phyloP scores from a whole-genome alignment of 2,113 vertebrate genomes.

The Pungitius pungitius region DNA sequence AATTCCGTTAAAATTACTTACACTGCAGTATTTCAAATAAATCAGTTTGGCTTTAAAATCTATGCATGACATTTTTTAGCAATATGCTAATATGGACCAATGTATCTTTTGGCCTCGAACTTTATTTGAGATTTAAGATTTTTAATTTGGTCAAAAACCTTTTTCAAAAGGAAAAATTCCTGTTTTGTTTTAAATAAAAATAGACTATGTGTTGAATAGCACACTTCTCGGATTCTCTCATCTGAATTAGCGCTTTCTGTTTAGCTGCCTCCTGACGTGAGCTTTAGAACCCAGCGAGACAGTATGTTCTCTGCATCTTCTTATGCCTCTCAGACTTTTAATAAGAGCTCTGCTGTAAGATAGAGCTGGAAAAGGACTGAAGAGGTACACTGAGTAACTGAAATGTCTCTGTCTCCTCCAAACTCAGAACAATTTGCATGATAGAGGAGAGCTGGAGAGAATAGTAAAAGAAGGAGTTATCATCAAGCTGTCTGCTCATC shows the following conservation, averaged over 20 bases:
- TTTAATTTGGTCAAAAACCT: neutral
- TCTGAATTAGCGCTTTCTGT: neutral
- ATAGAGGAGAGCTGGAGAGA: neutral
- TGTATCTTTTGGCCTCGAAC: neutral
- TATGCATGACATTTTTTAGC: no score
- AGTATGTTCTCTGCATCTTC: neutral
- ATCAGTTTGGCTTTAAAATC: no score
- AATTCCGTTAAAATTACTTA: no score
- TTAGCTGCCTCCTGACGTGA: neutral
- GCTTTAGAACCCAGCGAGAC: neutral
- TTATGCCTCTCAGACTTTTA: neutral
- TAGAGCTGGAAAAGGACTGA: neutral
- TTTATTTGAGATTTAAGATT: neutral
- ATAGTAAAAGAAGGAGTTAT: neutral
- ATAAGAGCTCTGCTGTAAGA: neutral
- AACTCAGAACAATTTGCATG: conserved; percentile 24
- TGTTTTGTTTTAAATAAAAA: neutral
- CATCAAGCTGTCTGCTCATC: conserved; percentile 6
- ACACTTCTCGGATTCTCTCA: neutral
- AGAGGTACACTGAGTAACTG: conserved; percentile 8
- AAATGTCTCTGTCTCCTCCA: conserved; percentile 15
- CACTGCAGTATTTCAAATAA: neutral
- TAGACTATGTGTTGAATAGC: neutral
- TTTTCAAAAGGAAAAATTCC: neutral
- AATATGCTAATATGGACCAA: neutral